These are phyloP conservation scores for Achlya flavicornis DNA, from an alignment of 2,888 invertebrate genomes.

Conservation along the genomic window DNA sequence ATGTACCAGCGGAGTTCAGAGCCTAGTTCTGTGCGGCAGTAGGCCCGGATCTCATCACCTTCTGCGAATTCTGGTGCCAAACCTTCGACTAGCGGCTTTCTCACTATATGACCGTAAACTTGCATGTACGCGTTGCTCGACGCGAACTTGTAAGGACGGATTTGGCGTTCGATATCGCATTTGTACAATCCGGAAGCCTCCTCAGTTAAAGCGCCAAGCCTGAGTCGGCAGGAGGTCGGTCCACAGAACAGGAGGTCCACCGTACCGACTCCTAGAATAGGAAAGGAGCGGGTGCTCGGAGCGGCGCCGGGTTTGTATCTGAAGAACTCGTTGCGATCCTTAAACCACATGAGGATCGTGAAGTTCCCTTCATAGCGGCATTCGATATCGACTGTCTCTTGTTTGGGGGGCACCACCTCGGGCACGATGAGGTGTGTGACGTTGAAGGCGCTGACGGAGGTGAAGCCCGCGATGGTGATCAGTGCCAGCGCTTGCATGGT, in stretches of 20 bases:
- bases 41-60: constrained; percentile 66
- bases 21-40: constrained; percentile 63
- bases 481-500: constrained; percentile 64
- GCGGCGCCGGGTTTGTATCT: constrained; percentile 68
- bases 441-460: constrained; percentile 58
- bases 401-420: constrained; percentile 54
- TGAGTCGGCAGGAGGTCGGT: constrained; percentile 63
- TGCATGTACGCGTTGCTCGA: constrained; percentile 66
- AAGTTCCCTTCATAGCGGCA: constrained; percentile 77
- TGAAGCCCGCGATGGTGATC: constrained; percentile 35
- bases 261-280: constrained; percentile 64
- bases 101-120: constrained; percentile 60
- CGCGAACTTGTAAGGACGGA: constrained; percentile 68
- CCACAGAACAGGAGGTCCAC: constrained; percentile 69
- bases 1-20: constrained; percentile 74
- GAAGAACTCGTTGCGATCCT: constrained; percentile 73
- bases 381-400: constrained; percentile 66
- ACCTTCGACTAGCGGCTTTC: constrained; percentile 67
- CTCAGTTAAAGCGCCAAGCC: constrained; percentile 64
- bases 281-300: constrained; percentile 68
- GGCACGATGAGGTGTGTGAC: constrained; percentile 70
- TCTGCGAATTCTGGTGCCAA: constrained; percentile 62
- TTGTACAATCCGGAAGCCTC: constrained; percentile 71
- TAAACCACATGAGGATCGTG: constrained; percentile 75
- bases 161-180: constrained; percentile 71